Conservation (phyloP, 2,797 vertebrate genomes). For the Xiphorhynchus erythropygius region DNA sequence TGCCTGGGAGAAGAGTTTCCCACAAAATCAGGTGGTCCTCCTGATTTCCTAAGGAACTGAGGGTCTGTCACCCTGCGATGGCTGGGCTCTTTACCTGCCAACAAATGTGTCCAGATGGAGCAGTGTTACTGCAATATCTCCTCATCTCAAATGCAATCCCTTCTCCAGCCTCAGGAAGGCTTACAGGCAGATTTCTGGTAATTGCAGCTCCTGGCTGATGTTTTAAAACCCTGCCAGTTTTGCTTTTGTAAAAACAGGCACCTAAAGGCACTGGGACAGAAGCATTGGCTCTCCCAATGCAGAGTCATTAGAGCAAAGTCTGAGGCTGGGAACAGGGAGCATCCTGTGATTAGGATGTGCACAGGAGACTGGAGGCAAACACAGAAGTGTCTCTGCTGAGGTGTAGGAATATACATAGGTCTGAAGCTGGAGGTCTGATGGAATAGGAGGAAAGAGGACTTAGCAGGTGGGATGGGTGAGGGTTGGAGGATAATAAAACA, state of each 20-base stretch:
- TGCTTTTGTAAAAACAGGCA: not conserved
- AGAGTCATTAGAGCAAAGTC: not conserved
- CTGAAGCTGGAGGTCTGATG: not conserved
- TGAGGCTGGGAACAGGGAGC: not conserved
- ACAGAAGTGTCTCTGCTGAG: not conserved
- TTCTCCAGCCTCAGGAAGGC: not conserved
- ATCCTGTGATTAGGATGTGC: not conserved
- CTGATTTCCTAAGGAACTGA: not conserved
- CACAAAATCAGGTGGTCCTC: not conserved
- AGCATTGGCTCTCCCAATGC: not conserved
- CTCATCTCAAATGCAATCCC: not conserved
- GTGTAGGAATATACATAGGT: not conserved
- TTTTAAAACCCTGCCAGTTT: not conserved
- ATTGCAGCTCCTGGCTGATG: not conserved
- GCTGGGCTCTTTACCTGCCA: not conserved
- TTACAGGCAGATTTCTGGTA: not conserved
- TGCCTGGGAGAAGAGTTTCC: not conserved
- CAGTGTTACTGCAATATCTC: not conserved
- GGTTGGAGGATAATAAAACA: not conserved
- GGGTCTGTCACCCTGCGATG: not conserved
- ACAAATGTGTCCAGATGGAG: not conserved
- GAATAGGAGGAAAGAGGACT: not conserved
- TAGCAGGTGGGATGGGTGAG: not conserved
- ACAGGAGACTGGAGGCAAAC: not conserved
- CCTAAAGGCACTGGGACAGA: not conserved